Base-by-base conservation (phyloP, 2,888 invertebrate genomes). In the Andrena camellia region DNA sequence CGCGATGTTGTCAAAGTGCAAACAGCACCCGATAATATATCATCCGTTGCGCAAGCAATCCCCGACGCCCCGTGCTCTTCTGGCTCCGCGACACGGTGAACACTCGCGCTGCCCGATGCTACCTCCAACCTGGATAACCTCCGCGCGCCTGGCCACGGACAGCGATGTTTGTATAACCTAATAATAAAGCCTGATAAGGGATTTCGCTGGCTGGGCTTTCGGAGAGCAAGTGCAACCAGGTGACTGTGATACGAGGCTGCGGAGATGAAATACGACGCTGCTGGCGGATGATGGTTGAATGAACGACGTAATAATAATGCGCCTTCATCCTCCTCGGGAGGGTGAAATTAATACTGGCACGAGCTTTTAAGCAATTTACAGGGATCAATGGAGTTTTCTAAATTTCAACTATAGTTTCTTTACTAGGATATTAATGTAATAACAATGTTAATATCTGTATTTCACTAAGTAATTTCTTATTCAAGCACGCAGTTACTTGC, bases 1-100 rank as follows among this genome's bases (percentile, higher is more conserved):
- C 91, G 93, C 92, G 93, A 94, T 93, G 93, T 94, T 94, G 94
- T 94, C 94, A 94, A 94, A 94, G 94, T 93, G 94, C 94, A 94
- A 94, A 94, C 94, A 94, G 93, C 92, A 90, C 90, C 91, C 90
- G 93, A 94, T 93, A 93, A 94, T 94, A 93, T 94, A 94, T 94
- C 94, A 94, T 93, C 93, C 91, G 90, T 90, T 90, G 88, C 87
- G 90, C 90, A 90, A 91, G 90, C 90, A 90, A n/a, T 54, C 72
- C 63, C 29, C 72, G 71, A 83, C 73, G 52, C 63, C 33, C 33
- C 80, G 64, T 7, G 50, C 52, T 13, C 23, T 17, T 33, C 70
- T 29, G 60, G 35, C 50, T 63, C 71, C 31, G 17, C 63, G 63
- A 17, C 26, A n/a, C 67, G 33, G 23, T 52, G 63, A 48, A 59